Evolutionary conservation across 1,140 invertebrate genomes (phyloP).

Genomic region (Apis florea): DNA sequence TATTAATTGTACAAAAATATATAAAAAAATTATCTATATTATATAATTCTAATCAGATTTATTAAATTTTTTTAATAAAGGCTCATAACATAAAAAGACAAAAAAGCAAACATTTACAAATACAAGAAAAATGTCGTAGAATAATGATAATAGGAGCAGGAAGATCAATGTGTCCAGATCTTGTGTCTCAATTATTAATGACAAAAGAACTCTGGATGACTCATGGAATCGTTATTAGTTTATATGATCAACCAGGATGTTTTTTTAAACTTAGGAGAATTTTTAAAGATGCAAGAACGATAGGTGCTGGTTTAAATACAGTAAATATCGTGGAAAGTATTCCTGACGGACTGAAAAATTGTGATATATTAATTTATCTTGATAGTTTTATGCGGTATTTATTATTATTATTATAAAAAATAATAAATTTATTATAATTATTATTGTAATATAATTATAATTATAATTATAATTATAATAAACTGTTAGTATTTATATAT

Average conservation of each 20-base stretch:
- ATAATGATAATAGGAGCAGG: slow-evolving; percentile 61
- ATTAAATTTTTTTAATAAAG: slow-evolving; percentile 3
- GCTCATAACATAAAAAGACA: slow-evolving; percentile 10
- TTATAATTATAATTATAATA: too few species aligned
- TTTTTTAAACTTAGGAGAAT: slow-evolving; percentile 57
- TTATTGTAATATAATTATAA: neutral
- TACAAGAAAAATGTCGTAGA: slow-evolving; percentile 6
- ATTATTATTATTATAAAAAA: neutral
- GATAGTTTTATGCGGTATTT: slow-evolving; percentile 49
- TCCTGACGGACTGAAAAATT: slow-evolving; percentile 53
- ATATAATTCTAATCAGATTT: neutral
- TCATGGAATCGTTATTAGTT: slow-evolving; percentile 50
- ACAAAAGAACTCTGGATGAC: slow-evolving; percentile 47
- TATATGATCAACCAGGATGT: slow-evolving; percentile 57
- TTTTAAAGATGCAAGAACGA: slow-evolving; percentile 39
- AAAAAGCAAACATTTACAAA: slow-evolving; percentile 5
- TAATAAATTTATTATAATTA: too few species aligned
- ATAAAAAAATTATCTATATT: neutral
- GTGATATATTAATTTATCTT: slow-evolving; percentile 57
- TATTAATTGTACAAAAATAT: slow-evolving; percentile 34
- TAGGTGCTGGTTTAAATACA: slow-evolving; percentile 39
- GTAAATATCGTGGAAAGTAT: slow-evolving; percentile 40
- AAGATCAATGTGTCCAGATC: slow-evolving; percentile 51
- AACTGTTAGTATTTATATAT: neutral
- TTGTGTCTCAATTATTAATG: slow-evolving; percentile 54